Base-by-base conservation (phyloP, 2,797 vertebrate genomes). In the Darevskia nairensis region DNA sequence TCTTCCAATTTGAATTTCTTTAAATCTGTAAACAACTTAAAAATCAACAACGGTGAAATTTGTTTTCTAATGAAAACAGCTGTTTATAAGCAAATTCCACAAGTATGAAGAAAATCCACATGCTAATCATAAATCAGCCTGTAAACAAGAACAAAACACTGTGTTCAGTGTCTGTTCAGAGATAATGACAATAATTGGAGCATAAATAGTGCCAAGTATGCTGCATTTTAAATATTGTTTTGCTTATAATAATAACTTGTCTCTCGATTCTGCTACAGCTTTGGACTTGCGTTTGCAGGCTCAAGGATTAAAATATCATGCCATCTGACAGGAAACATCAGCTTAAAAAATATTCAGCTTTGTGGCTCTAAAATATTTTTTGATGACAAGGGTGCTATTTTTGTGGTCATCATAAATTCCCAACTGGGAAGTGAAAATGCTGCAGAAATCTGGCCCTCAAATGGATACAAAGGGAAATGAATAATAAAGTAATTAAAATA, bases 41-140 rank as follows among this genome's bases (percentile, higher is more conserved):
- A 85, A 80, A 85, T 74, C n/a, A 89, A 78, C 77, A 79, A 87
- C 1, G 35, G 9, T 89, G 35, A 76, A 88, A 92, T 80, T 75
- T n/a, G 25, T 69, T 82, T 0, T 7, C 6, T 64, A 46, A 32
- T 72, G n/a, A 84, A 81, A 84, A 81, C 80, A 8, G n/a, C 23
- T 10, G 32, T 68, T 84, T 68, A 83, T 39, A 89, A 89, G 39
- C 39, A 82, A 69, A 55, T 29, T 88, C 19, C 2, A 79, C 21
- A 8, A 72, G 39, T 25, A 87, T 79, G 27, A 88, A 72, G 35
- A 76, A 84, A 76, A 75, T 19, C 3, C 9, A 72, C n/a, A 66
- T 32, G 72, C 32, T 66, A 64, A 75, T 90, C 82, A 7, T 32
- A 41, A 86, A 72, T 0, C 10, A 76, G 75, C 29, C 35, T 8